phyloP scores from a whole-genome alignment of 2,888 invertebrate species.

The Clepsis dumicolana region DNA sequence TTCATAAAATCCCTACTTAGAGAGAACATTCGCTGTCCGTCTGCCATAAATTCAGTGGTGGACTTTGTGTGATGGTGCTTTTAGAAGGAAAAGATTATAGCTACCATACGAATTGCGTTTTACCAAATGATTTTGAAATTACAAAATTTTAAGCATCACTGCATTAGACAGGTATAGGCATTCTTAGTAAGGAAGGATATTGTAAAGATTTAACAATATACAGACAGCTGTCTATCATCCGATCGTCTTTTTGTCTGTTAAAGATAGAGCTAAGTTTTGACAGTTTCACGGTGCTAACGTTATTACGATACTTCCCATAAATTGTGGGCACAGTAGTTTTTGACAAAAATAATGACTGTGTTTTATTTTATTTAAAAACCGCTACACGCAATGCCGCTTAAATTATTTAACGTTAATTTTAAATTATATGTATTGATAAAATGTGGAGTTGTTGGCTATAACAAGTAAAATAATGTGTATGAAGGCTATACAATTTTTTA shows the following conservation, averaged over 20 bases:
- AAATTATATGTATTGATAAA: neutral
- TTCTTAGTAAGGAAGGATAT: neutral
- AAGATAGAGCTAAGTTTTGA: neutral
- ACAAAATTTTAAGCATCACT: neutral
- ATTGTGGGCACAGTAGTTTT: neutral
- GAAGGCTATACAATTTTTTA: too few species aligned
- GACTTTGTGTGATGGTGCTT: conserved; percentile 6
- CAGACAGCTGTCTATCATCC: neutral
- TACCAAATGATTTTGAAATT: neutral
- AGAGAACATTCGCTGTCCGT: conserved; percentile 29
- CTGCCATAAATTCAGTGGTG: conserved; percentile 35
- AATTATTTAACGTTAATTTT: neutral
- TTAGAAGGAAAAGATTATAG: conserved; percentile 5
- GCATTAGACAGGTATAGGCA: neutral
- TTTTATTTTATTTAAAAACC: neutral
- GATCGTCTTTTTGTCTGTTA: neutral
- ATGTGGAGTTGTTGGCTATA: neutral
- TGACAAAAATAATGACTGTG: neutral
- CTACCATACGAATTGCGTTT: too few species aligned
- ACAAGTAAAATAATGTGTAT: neutral
- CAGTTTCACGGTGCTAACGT: neutral
- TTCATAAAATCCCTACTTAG: conserved; percentile 43
- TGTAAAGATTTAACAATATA: neutral
- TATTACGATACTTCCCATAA: neutral
- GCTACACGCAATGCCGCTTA: neutral